Base-by-base conservation (phyloP, 2,888 invertebrate species). In the Zeuzera pyrina region DNA sequence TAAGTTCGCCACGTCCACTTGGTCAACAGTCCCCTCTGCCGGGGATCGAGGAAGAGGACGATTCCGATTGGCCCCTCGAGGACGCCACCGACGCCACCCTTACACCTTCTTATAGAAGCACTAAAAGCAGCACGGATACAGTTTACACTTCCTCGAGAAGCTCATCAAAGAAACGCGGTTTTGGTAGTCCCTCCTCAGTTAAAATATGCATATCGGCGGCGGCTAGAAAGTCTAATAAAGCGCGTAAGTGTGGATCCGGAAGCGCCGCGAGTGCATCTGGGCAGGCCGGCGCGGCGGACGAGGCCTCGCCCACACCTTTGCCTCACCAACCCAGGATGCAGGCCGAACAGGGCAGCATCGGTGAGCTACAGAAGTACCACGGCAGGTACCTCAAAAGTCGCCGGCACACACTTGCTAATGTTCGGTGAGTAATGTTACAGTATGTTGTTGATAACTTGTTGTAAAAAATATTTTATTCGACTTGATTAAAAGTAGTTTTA, bases 331-430 rank as follows among this genome's bases (percentile, higher is more conserved):
- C 85, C 70, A 94, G 86, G 83, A 94, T 95, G 94, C 94, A 95
- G 85, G 95, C 94, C 50, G 94, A 95, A 77, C 94, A 94, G 66
- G 94, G 95, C 51, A 92, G 93, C 71, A 94, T 95, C 65, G 94
- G 93, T 33, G 94, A 94, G 73, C 87, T 95, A 56, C 92, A 94
- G 66, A 92, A 92, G 69, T 94, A 94, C 74, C 94, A 94, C 68
- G 92, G 91, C 52, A 83, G 92, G 53, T 92, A 94, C 74, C 88
- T 94, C 57, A 89, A 93, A 77, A 94, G 92, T 60, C 87, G 95
- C 39, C 88, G 95, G 34, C 95, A 95, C 70, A 95, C 95, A 7
- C 86, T 95, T 62, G 95, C 95, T 43, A 95, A 95, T 83, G 94
- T 95, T 78, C 93, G 94, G 94, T 95, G 79, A 93, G 94, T 88